Evolutionary conservation across 1,140 invertebrate genomes (phyloP).

Genomic region (Limonius californicus): DNA sequence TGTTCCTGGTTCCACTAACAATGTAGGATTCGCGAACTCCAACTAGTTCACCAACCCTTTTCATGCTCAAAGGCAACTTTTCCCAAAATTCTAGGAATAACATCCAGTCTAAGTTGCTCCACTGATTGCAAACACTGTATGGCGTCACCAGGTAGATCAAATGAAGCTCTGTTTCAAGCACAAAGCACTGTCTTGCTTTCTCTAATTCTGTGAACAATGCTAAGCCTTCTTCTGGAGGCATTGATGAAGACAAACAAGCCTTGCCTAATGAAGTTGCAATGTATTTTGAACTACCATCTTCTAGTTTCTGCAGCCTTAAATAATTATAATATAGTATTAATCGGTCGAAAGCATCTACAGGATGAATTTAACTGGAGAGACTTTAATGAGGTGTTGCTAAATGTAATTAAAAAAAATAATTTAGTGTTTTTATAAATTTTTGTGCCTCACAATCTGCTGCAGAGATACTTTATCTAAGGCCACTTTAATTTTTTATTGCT

Average conservation of each 20-base stretch:
- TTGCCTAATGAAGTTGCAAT: conserved; percentile 82
- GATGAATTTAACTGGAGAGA: no score
- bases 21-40: conserved; percentile 90
- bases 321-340: not conserved
- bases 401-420: no score
- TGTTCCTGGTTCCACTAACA: conserved; percentile 70
- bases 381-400: no score
- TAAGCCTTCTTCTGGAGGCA: conserved; percentile 88
- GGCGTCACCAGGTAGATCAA: conserved; percentile 91
- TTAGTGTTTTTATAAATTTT: no score
- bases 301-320: conserved; percentile 47
- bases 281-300: conserved; percentile 54
- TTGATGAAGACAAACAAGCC: conserved; percentile 88
- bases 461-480: no score
- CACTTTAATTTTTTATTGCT: no score
- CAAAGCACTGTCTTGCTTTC: conserved; percentile 83
- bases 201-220: conserved; percentile 86
- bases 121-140: conserved; percentile 73
- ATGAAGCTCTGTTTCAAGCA: conserved; percentile 92
- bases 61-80: conserved; percentile 70
- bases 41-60: conserved; percentile 84
- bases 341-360: not conserved
- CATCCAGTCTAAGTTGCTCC: conserved; percentile 84
- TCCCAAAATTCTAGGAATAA: conserved; percentile 83
- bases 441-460: no score